Evolutionary conservation across 2,888 invertebrate species (phyloP).

Genomic region (Entomobrya multifasciata): DNA sequence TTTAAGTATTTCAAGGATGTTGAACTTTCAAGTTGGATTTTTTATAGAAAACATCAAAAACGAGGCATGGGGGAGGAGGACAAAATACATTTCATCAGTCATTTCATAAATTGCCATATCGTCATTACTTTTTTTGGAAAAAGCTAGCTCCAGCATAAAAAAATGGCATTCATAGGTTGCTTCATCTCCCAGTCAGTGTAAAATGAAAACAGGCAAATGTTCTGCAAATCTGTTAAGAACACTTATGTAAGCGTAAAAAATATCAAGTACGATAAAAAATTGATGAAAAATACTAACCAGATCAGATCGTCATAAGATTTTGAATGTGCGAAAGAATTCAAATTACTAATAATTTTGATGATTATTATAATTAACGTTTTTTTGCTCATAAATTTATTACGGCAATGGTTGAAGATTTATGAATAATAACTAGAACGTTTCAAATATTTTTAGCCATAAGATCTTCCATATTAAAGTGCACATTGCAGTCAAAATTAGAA

Average conservation of each 20-base stretch:
- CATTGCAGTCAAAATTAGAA: no score
- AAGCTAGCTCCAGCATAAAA: background rate
- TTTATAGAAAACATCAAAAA: background rate
- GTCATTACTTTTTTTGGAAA: slow-evolving; percentile 17
- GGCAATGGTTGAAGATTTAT: no score
- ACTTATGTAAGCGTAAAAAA: no score
- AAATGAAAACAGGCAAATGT: background rate
- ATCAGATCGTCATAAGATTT: background rate
- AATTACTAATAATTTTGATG: no score
- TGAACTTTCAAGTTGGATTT: slow-evolving; percentile 34
- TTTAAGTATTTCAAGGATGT: slow-evolving; percentile 21
- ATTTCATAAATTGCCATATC: slow-evolving; percentile 29
- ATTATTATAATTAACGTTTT: no score
- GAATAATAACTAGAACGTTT: no score
- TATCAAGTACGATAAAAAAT: no score
- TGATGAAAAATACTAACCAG: slow-evolving; percentile 22
- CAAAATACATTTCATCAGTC: slow-evolving; percentile 11
- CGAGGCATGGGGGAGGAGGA: no score
- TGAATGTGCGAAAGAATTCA: no score
- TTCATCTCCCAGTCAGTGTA: background rate
- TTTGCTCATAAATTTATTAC: no score
- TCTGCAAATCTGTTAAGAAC: background rate
- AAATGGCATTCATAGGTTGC: slow-evolving; percentile 11
- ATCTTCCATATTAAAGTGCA: no score
- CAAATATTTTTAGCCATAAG: no score